Percentiles rank a stretch among this genome's conserved stretches.
Evolutionary conservation across 2,888 invertebrate species (phyloP).

Genomic region (Hydriomena furcata): DNA sequence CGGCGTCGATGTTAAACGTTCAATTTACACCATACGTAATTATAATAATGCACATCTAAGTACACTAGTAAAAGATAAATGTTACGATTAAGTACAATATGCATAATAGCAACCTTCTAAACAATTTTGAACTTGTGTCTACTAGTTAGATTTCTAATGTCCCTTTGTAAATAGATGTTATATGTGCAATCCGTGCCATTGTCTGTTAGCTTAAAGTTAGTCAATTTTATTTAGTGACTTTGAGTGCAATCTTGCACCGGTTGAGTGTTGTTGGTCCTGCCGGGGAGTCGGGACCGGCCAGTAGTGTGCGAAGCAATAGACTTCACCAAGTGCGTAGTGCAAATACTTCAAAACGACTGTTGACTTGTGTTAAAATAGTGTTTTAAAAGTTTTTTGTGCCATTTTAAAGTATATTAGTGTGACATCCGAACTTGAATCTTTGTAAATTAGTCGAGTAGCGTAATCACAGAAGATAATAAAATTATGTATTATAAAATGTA

Average conservation of each 20-base stretch:
- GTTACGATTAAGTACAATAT: conserved; percentile 68
- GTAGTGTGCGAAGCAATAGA: conserved; percentile 46
- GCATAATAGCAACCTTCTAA: conserved; percentile 63
- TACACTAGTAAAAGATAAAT: conserved; percentile 73
- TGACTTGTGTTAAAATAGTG: conserved; percentile 78
- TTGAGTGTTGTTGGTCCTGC: conserved; percentile 40
- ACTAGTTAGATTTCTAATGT: conserved; percentile 67
- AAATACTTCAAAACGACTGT: conserved; percentile 71
- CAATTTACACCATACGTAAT: conserved; percentile 77
- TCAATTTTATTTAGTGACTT: conserved; percentile 70
- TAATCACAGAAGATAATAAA: conserved; percentile 78
- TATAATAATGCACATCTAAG: conserved; percentile 75
- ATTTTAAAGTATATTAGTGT: conserved; percentile 81
- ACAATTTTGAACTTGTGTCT: conserved; percentile 63
- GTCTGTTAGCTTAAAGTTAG: conserved; percentile 79
- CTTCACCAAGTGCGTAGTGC: conserved; percentile 60
- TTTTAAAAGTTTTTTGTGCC: conserved; percentile 83
- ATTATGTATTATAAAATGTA: conserved; percentile 76
- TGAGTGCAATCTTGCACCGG: conserved; percentile 42
- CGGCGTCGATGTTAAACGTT: conserved; percentile 56
- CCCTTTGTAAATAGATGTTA: conserved; percentile 74
- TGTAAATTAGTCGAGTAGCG: conserved; percentile 74
- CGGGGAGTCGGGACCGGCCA: no score
- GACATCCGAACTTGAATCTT: conserved; percentile 84
- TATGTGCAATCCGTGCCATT: conserved; percentile 84